Base-by-base conservation (phyloP, 2,113 vertebrate genomes). In the Megalops atlanticus region DNA sequence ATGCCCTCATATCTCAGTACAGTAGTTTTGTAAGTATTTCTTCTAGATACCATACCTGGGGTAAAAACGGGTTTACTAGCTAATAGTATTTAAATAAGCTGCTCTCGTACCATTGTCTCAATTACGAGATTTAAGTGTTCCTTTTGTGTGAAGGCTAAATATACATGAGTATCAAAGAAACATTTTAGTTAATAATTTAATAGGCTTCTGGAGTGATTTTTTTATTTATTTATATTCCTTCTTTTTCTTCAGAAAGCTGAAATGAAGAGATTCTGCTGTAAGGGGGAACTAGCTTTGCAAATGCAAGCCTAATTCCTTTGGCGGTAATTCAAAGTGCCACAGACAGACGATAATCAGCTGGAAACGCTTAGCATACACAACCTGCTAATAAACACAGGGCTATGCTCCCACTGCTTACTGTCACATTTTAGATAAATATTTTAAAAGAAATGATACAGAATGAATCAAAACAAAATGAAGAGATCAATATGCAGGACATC, bases 321-420 rank as follows among this genome's bases (percentile, higher is more conserved):
- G 92, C 90, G 89, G 90, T 90, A 89, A 92, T 92, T 92, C 92
- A 94, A 92, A 94, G 91, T 91, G 90, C 92, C 91, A 92, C 91
- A 93, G 90, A 93, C 92, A 93, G 92, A 92, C 90, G 88, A 93
- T 92, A 94, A 92, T 94, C 92, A 93, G 91, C 89, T 92, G 90
- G 89, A 92, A 90, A 93, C 90, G 82, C 89, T 90, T 90, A 90
- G 87, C 87, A 89, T 86, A 47, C 86, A 89, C 89, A 91, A 88
- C 89, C 88, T 88, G 83, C 86, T 87, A 89, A 91, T 90, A 91
- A 90, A 93, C 89, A 91, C 84, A 90, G 88, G 89, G 89, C 84
- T 85, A 84, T 87, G 91, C 86, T 90, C 89, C 89, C 92, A 90
- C 90, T 93, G 89, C 90, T 90, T 87, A 83, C 89, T 82, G 81